phyloP scores from a whole-genome alignment of 2,797 vertebrate genomes.

The Hypotaenidia philippensis region DNA sequence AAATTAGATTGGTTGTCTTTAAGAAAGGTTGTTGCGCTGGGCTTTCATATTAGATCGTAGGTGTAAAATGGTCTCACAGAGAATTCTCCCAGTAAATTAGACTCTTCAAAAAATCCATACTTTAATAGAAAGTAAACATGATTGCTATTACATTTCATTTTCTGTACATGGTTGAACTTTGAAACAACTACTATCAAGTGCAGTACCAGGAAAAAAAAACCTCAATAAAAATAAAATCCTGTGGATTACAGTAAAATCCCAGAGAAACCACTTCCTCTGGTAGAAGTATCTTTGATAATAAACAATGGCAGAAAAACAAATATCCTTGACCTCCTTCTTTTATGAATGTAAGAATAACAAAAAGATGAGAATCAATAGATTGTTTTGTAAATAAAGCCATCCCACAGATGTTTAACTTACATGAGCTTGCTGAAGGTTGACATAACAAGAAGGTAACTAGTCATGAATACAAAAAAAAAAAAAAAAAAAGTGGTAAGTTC shows the following conservation, averaged over 20 bases:
- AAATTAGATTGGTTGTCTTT: slow-evolving; percentile 45
- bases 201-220: slow-evolving; percentile 16
- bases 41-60: slow-evolving; percentile 25
- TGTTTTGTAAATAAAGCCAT: not conserved
- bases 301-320: slow-evolving; percentile 42
- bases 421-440: not conserved
- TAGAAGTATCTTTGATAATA: slow-evolving; percentile 24
- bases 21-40: slow-evolving; percentile 31
- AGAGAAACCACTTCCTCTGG: slow-evolving; percentile 30
- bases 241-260: slow-evolving; percentile 60
- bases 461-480: not conserved
- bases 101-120: slow-evolving; percentile 61
- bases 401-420: not conserved
- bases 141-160: slow-evolving; percentile 53
- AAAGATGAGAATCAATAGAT: not conserved
- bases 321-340: slow-evolving; percentile 22
- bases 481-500: not conserved
- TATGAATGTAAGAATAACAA: not conserved
- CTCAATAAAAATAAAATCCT: slow-evolving; percentile 72
- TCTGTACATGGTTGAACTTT: slow-evolving; percentile 55
- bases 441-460: not conserved
- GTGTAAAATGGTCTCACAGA: slow-evolving; percentile 38
- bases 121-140: slow-evolving; percentile 61
- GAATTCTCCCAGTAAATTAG: slow-evolving; percentile 55
- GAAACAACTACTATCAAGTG: slow-evolving; percentile 40